Evolutionary conservation across 2,113 vertebrate species (phyloP).

Genomic region (Odontophorus gujanensis): DNA sequence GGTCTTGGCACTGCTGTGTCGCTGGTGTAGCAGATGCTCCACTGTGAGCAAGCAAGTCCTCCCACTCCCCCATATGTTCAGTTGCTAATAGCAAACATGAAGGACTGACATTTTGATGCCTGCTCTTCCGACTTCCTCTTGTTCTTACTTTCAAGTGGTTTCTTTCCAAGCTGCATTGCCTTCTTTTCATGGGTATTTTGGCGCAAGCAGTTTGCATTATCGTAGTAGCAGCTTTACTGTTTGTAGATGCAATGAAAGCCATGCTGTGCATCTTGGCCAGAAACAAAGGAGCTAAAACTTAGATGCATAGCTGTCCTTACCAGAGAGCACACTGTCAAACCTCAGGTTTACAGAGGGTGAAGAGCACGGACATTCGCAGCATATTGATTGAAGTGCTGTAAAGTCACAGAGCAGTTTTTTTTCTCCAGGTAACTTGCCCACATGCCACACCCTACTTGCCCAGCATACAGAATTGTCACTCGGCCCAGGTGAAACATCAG

Average conservation of each 20-base stretch:
- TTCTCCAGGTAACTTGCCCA: neutral
- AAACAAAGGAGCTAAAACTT: neutral
- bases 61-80: neutral
- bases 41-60: neutral
- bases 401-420: neutral
- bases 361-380: neutral
- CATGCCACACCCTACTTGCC: neutral
- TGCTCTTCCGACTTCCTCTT: neutral
- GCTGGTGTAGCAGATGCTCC: conserved; percentile 24
- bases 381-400: neutral
- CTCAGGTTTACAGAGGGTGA: neutral
- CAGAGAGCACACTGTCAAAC: neutral
- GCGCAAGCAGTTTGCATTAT: neutral
- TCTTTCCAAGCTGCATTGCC: neutral
- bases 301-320: neutral
- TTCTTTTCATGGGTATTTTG: neutral
- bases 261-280: neutral
- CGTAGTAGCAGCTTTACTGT: neutral
- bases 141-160: neutral
- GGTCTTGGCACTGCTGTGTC: neutral
- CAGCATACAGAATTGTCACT: neutral
- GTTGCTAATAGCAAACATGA: conserved; percentile 12
- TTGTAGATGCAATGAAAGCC: neutral
- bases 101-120: neutral
- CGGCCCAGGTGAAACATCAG: neutral